Conservation (phyloP, 2,888 invertebrate species). For the Aphidius colemani region DNA sequence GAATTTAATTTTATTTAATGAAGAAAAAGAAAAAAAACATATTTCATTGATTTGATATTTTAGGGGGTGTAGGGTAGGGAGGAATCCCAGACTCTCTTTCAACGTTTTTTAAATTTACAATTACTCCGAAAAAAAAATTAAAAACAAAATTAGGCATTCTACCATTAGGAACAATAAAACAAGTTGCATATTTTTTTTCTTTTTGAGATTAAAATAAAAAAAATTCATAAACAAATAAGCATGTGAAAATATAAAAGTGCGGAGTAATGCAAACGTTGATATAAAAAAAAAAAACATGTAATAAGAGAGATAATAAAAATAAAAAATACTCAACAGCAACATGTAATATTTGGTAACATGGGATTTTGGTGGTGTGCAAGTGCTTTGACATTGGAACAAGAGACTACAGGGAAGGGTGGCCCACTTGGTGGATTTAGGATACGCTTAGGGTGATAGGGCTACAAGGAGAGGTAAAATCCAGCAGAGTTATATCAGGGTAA, state of each 20-base stretch:
- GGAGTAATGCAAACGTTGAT: too few species aligned
- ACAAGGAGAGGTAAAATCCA: slow-evolving; percentile 39
- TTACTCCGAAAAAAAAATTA: too few species aligned
- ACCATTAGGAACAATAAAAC: neutral
- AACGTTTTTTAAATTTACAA: slow-evolving; percentile 38
- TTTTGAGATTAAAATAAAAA: slow-evolving; percentile 2
- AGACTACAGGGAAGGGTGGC: slow-evolving; percentile 38
- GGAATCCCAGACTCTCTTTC: slow-evolving; percentile 53
- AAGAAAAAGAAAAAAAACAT: neutral
- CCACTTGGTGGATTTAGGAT: too few species aligned
- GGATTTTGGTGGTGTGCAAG: too few species aligned
- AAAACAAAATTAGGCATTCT: too few species aligned
- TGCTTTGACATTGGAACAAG: neutral
- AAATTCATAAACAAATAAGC: neutral
- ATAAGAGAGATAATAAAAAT: neutral
- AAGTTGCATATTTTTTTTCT: neutral
- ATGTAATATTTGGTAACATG: too few species aligned
- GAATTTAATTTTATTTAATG: too few species aligned
- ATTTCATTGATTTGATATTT: neutral
- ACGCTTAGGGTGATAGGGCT: too few species aligned
- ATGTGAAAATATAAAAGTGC: too few species aligned
- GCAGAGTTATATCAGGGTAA: slow-evolving; percentile 27
- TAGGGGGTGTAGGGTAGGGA: too few species aligned
- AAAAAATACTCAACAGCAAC: too few species aligned
- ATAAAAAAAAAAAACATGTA: neutral